These are phyloP conservation scores for Cariama cristata DNA, from an alignment of 2,113 vertebrate species.

Conservation along the genomic window DNA sequence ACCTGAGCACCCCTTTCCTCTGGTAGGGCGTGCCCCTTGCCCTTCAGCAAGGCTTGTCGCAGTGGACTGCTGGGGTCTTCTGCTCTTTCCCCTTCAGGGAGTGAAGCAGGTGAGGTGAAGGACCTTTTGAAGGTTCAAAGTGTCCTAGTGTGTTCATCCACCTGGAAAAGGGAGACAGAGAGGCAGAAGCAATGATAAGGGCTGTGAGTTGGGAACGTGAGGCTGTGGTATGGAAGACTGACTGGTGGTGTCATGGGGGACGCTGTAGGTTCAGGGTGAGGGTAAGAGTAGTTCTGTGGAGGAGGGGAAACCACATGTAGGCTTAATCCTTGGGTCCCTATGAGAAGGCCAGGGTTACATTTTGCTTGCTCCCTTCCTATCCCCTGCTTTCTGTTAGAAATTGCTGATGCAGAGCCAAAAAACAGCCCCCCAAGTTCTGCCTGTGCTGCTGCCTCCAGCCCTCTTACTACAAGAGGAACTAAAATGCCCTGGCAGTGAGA, in stretches of 20 bases:
- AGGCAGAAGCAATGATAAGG: neutral
- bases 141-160: neutral
- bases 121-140: neutral
- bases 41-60: neutral
- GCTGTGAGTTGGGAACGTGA: neutral
- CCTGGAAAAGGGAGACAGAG: neutral
- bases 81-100: neutral
- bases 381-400: neutral
- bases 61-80: neutral
- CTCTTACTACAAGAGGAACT: neutral
- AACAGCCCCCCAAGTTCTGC: neutral
- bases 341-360: neutral
- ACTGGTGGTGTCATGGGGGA: neutral
- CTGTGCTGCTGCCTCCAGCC: neutral
- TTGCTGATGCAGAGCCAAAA: neutral
- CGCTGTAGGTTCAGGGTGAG: neutral
- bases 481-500: neutral
- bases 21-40: neutral
- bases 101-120: neutral
- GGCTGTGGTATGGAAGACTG: accelerated
- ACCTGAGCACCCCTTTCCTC: neutral
- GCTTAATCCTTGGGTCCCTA: neutral
- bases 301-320: neutral
- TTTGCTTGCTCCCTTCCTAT: neutral
- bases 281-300: too few relatives aligned